A percentile compares a stretch with the other conserved stretches of the same genome.
phyloP scores from a whole-genome alignment of 2,888 invertebrate species.

The Hesperia comma region DNA sequence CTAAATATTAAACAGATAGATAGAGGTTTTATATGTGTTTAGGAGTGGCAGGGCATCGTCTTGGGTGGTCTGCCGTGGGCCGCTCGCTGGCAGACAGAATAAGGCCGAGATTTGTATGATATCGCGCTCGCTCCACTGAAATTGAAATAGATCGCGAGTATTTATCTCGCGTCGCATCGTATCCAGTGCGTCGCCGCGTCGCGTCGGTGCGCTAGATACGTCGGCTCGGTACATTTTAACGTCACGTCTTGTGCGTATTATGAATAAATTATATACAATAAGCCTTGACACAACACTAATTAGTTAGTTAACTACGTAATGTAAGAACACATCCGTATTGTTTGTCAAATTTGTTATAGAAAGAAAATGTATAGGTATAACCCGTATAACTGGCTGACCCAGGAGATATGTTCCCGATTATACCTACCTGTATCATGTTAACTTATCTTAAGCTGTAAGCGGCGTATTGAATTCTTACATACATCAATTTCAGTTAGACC shows the following conservation, averaged over 20 bases:
- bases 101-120: slow-evolving; percentile 78
- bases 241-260: slow-evolving; percentile 50
- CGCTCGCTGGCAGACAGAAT: slow-evolving; percentile 64
- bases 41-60: slow-evolving; percentile 68
- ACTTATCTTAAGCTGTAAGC: no score
- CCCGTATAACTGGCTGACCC: no score
- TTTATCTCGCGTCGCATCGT: slow-evolving; percentile 74
- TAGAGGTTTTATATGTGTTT: slow-evolving; percentile 67
- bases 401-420: no score
- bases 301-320: slow-evolving; percentile 10
- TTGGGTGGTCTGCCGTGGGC: slow-evolving; percentile 75
- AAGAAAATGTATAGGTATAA: no score
- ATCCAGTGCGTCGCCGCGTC: slow-evolving; percentile 70
- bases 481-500: no score
- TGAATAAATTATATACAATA: slow-evolving; percentile 41
- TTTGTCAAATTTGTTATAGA: background rate
- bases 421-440: no score
- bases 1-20: slow-evolving; percentile 72
- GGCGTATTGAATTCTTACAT: no score
- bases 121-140: slow-evolving; percentile 71
- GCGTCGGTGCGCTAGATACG: slow-evolving; percentile 71
- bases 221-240: slow-evolving; percentile 63
- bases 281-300: slow-evolving; percentile 22
- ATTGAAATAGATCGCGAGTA: slow-evolving; percentile 77
- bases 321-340: slow-evolving; percentile 7